Evolutionary conservation across 2,888 invertebrate genomes (phyloP), one percentile per base, ranked within the genome.

Genomic region (Heliconius sara): DNA sequence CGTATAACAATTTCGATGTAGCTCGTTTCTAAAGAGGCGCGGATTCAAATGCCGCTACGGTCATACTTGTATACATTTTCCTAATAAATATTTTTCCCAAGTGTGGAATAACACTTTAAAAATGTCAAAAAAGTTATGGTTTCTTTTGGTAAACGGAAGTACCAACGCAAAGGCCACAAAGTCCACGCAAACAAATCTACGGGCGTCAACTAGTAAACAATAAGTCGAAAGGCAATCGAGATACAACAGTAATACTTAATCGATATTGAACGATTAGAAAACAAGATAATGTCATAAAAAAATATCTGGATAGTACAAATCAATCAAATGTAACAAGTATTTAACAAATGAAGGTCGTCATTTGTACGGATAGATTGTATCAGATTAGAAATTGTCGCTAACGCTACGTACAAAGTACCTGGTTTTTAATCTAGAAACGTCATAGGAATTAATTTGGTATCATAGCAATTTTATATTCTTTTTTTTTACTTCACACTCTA

Each of bases 311-410:
- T 43, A 7, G 25, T 25, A 25, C 25, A 16, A 70, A 70, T 70
- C 68, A 70, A 70, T 70, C 68, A 70, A 70, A 70, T 16, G 25
- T 25, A 43, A 12, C 39, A 70, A 25, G 25, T 43, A 70, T 43
- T 70, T 43, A 25, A 30, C 25, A 70, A 25, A 19, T 43, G 68
- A 70, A 70, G 68, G 68, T 7, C 43, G 68, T 43, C 13, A 70
- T 16, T 43, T 25, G 25, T 6, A 1, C 6, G 4, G 0, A n/a
- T 0, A 13, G 68, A 68, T 68, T 68, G 12, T 39, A 12, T 39
- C 12, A n/a, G 39, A 68, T 39, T 68, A 68, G 4, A 7, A 39
- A 39, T 2, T 68, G 39, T 39, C 6, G 39, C 39, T 68, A 67
- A 39, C 39, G 68, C 66, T 66, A n/a, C 22, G 19, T 10, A 39